Base-by-base conservation (phyloP, 2,113 vertebrate species). In the Rhipidura dahli region DNA sequence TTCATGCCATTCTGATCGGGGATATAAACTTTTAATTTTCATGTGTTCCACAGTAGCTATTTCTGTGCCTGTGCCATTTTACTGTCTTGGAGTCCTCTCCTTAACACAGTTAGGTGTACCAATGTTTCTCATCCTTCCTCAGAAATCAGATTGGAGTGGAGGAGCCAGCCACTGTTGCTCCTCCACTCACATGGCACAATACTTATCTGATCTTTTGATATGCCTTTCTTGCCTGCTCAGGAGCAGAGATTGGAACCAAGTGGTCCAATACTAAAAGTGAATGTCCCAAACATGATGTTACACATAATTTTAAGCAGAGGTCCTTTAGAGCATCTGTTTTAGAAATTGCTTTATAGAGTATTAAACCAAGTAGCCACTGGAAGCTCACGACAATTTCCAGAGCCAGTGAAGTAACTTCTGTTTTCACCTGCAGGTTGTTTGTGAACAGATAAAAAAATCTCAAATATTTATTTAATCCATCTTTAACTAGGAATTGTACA, bases 281-380 rank as follows among this genome's bases (percentile, higher is more conserved):
- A 66, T 26, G 10, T 47, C 23, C 22, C 56, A 75, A 1, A 13
- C 0, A 0, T 16, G 54, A 28, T 12, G 16, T 28, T 51, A 21
- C 13, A 39, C 6, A 3, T 9, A 6, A 28, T 53, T 76, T 60
- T 77, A 37, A 73, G 50, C 8, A 61, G 70, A 66, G 31, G 3
- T 78, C 18, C 31, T 80, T 80, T 23, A 18, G 19, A 53, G 13
- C 12, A 53, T 57, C 50, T 78, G 10, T 24, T 61, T 44, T 45
- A 61, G 45, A 81, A 76, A 56, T 61, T 1, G 54, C 24, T 71
- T 15, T 35, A 3, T 10, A 33, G 17, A 75, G 5, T 42, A 14
- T 37, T 44, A 69, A 69, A 49, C 21, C 11, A 60, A 71, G 22
- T 8, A 76, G 31, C 17, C n/a, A 27, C 42, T 61, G 42, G 20